A percentile compares a stretch with the other conserved stretches of the same genome.
These are phyloP conservation scores for Leptodactylus fallax DNA, from an alignment of 2,797 vertebrate species.

Conservation along the genomic window DNA sequence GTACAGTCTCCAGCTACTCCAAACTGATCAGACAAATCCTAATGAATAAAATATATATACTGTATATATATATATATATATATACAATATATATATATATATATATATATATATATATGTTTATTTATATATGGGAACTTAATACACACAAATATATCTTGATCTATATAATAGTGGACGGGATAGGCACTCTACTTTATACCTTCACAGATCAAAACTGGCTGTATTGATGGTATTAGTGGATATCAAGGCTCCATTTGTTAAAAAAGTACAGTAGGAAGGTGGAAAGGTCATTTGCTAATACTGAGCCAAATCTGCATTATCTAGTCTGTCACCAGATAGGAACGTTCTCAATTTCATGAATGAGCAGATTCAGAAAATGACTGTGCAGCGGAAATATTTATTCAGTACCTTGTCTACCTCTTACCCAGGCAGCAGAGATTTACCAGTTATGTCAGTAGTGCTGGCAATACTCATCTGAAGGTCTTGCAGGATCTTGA, in stretches of 20 bases:
- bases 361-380: constrained; percentile 77
- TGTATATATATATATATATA: too few species aligned
- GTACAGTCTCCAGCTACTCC: neutral
- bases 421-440: neutral
- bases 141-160: too few species aligned
- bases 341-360: constrained; percentile 60
- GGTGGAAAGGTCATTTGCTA: constrained; percentile 55
- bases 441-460: neutral
- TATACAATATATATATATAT: too few species aligned
- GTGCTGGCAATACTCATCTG: neutral
- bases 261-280: constrained; percentile 58
- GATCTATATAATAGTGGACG: neutral
- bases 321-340: constrained; percentile 69
- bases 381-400: constrained; percentile 63
- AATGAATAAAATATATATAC: too few species aligned
- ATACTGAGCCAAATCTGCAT: constrained; percentile 65
- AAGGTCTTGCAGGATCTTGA: neutral
- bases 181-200: neutral
- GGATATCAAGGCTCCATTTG: constrained; percentile 24
- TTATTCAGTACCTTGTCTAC: constrained; percentile 50
- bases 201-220: neutral
- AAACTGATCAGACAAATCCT: too few species aligned
- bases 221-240: neutral
- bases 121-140: too few species aligned
- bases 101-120: too few species aligned